Percentiles rank a stretch among this genome's conserved stretches.
phyloP scores from a whole-genome alignment of 2,888 invertebrate species.

The Cylindroiulus punctatus region DNA sequence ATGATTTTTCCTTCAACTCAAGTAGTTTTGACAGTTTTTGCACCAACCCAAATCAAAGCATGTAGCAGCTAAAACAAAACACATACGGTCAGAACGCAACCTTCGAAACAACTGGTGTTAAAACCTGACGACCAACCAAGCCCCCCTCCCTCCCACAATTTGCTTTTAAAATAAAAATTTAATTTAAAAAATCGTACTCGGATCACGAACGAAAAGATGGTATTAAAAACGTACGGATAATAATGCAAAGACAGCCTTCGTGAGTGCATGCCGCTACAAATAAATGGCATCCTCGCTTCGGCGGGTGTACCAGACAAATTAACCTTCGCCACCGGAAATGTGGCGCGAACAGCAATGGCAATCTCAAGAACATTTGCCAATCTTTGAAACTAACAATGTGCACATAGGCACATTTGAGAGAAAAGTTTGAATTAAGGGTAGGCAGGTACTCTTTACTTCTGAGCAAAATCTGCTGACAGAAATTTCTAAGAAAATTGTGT shows the following conservation, averaged over 20 bases:
- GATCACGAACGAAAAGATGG: background rate
- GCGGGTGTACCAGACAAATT: background rate
- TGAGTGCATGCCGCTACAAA: conserved; percentile 39
- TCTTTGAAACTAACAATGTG: background rate
- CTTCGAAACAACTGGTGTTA: conserved; percentile 26
- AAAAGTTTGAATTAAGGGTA: conserved; percentile 1
- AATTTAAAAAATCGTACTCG: background rate
- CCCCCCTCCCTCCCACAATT: background rate
- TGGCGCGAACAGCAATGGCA: background rate
- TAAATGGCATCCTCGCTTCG: conserved; percentile 49
- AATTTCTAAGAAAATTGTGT: background rate
- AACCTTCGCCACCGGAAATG: background rate
- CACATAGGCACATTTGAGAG: background rate
- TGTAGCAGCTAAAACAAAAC: conserved; percentile 49
- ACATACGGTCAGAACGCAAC: conserved; percentile 14
- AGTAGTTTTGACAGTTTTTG: conserved; percentile 53
- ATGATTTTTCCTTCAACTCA: conserved; percentile 50
- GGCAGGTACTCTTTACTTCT: conserved; percentile 40
- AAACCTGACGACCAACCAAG: background rate
- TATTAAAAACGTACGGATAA: conserved; percentile 43
- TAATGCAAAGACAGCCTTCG: conserved; percentile 42
- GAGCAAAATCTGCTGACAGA: conserved; percentile 19
- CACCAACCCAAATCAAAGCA: conserved; percentile 53
- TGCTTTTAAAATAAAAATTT: background rate
- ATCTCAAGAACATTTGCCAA: background rate